These are phyloP conservation scores for Sycophaga agraensis DNA, from an alignment of 1,140 invertebrate genomes.

Conservation along the genomic window DNA sequence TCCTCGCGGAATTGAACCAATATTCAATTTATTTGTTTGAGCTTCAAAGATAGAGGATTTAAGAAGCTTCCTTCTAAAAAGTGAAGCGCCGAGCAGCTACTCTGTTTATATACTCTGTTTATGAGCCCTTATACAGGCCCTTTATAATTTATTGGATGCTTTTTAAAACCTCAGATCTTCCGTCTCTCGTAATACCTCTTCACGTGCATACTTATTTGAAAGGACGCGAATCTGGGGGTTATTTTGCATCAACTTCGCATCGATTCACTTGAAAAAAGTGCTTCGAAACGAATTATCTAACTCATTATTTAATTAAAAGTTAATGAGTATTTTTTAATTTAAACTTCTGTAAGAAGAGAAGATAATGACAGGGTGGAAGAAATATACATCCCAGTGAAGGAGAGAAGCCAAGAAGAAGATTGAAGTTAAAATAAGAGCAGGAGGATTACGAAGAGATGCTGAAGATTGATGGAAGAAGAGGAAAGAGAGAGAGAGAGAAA, in stretches of 20 bases:
- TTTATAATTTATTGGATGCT: no score
- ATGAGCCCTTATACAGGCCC: no score
- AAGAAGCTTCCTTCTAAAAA: no score
- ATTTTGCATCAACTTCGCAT: neutral
- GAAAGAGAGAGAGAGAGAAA: neutral
- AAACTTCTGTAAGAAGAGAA: neutral
- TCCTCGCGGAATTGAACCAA: no score
- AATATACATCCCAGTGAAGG: constrained; percentile 31
- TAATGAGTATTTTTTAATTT: constrained; percentile 17
- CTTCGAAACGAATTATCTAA: neutral
- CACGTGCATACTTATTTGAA: no score
- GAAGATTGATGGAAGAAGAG: constrained; percentile 24
- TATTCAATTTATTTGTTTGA: no score
- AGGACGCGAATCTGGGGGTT: no score
- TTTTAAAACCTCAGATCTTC: no score
- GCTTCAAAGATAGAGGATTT: no score
- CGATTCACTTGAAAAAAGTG: neutral
- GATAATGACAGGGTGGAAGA: constrained; percentile 20
- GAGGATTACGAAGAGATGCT: neutral
- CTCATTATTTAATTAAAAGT: constrained; percentile 15
- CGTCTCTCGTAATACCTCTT: no score
- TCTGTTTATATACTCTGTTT: no score
- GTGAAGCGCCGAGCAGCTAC: no score
- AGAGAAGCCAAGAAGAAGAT: constrained; percentile 37
- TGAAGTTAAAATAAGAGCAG: constrained; percentile 29